Base-by-base conservation (phyloP, 2,113 vertebrate genomes). In the Aramus guarauna region DNA sequence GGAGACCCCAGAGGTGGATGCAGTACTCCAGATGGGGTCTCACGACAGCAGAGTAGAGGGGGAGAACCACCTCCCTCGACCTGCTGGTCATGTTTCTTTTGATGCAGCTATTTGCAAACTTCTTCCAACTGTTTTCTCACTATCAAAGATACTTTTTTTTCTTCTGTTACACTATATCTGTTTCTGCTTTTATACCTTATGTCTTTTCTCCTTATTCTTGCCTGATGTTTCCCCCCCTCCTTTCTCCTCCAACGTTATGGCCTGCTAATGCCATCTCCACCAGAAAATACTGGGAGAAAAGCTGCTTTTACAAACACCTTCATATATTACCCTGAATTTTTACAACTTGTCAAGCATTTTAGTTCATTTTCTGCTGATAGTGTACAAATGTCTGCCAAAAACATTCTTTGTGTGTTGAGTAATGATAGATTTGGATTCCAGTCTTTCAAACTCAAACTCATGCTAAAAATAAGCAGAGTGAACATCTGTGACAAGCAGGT, bases 401-500 rank as follows among this genome's bases (percentile, higher is more conserved):
- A 39, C 22, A 91, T 77, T 87, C 75, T 86, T 94, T 91, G 21
- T 56, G 55, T 36, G 53, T 82, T 80, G 36, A 18, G 23, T 81
- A 91, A 95, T 43, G 68, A 90, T 43, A 85, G 91, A 95, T 91
- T 92, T 80, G 34, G 39, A 88, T 91, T 90, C 59, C 59, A 73
- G 30, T 53, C 66, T 78, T 97, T 96, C 47, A 92, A 79, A 86
- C 15, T 78, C 55, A 77, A 92, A 91, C 19, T 88, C n/a, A 14
- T 36, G 50, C 36, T 88, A 90, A 96, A 97, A 96, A 95, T 93
- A 97, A 86, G 30, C 14, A 41, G 22, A 75, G 3, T 76, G 91
- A 96, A 80, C 90, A 94, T 96, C 93, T 96, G 92, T 94, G 78
- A 90, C 90, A 89, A 94, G 78, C 47, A 94, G 94, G 97, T 97